Percentiles rank a stretch among this genome's conserved stretches.
Evolutionary conservation across 2,113 vertebrate species (phyloP).

Genomic region (Verasper variegatus): DNA sequence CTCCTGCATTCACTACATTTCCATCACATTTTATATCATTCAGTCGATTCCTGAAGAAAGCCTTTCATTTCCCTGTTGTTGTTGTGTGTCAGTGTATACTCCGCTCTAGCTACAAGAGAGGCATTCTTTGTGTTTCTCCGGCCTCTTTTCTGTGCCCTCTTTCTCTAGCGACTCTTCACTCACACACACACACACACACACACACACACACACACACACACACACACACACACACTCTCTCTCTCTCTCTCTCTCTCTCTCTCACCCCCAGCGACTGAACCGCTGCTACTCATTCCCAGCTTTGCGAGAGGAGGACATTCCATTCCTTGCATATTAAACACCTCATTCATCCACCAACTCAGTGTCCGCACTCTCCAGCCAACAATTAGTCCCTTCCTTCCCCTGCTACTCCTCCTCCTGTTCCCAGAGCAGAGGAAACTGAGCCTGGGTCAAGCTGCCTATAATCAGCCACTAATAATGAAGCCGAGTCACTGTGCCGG

Average conservation of each 20-base stretch:
- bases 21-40: neutral
- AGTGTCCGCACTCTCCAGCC: constrained; percentile 49
- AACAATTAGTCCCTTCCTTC: constrained; percentile 68
- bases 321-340: constrained; percentile 79
- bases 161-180: constrained; percentile 23
- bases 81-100: constrained; percentile 45
- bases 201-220: neutral
- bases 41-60: constrained; percentile 38
- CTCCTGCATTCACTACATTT: constrained; percentile 17
- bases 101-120: constrained; percentile 48
- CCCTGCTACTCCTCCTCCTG: constrained; percentile 35
- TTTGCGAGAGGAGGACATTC: constrained; percentile 63
- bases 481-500: constrained; percentile 11
- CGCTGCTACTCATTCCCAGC: constrained; percentile 54
- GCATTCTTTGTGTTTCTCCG: constrained; percentile 67
- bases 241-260: constrained; percentile 16
- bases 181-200: neutral
- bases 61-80: constrained; percentile 53
- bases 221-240: constrained; percentile 13
- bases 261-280: constrained; percentile 44
- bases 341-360: constrained; percentile 60
- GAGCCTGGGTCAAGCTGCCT: constrained; percentile 48
- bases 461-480: constrained; percentile 70
- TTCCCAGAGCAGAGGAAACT: constrained; percentile 43
- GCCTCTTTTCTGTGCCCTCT: constrained; percentile 42